Conservation (phyloP, 2,888 invertebrate genomes). For the Tetragonisca angustula region DNA sequence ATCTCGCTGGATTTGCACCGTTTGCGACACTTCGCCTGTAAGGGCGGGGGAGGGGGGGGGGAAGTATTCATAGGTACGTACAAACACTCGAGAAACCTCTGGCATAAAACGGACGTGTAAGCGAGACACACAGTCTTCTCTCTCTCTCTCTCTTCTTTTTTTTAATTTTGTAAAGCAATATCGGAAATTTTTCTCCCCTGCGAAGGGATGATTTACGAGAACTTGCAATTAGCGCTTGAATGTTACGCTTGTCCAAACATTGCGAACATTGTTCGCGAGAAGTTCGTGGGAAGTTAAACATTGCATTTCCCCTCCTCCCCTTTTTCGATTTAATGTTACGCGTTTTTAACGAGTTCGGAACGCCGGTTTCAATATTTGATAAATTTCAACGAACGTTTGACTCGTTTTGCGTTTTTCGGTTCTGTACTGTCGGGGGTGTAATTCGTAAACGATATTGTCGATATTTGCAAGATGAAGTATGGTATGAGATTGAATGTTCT, state of each 20-base stretch:
- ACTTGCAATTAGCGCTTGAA: background rate
- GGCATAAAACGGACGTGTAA: background rate
- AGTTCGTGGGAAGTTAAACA: constrained; percentile 8
- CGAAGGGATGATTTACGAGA: background rate
- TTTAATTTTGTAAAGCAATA: background rate
- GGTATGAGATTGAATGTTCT: too few relatives aligned
- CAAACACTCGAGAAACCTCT: background rate
- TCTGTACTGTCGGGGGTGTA: too few relatives aligned
- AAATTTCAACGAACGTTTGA: too few relatives aligned
- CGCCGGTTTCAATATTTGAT: too few relatives aligned
- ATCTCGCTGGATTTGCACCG: constrained; percentile 28
- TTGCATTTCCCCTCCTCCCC: background rate
- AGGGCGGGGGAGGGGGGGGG: too few relatives aligned
- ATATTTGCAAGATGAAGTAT: too few relatives aligned
- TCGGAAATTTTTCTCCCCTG: constrained; percentile 1
- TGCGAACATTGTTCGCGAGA: background rate
- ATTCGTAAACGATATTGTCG: too few relatives aligned
- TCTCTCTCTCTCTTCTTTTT: background rate
- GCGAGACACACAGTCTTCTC: background rate
- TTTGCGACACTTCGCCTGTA: background rate
- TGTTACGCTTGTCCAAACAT: constrained; percentile 17
- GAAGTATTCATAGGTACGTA: background rate
- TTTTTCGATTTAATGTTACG: background rate
- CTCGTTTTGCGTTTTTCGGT: too few relatives aligned
- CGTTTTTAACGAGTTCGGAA: background rate